phyloP scores from a whole-genome alignment of 30 jellyfish, hydroid and myxozoan species.

The Pelagia noctiluca region DNA sequence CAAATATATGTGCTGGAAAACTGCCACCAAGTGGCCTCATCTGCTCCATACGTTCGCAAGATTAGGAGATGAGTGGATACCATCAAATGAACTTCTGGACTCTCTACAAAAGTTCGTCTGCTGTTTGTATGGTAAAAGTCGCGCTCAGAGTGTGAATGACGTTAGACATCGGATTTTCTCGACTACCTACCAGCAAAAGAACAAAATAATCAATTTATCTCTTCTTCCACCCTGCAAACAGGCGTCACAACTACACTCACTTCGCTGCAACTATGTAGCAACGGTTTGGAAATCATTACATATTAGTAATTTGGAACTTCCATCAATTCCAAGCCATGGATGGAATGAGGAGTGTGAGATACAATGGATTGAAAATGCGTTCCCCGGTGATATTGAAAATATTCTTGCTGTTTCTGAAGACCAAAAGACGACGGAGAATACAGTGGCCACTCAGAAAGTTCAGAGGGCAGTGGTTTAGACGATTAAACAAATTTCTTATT shows the following conservation, averaged over 20 bases:
- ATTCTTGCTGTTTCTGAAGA: neutral
- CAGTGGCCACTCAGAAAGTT: neutral
- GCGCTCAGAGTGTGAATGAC: neutral
- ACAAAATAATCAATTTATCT: conserved; percentile 18
- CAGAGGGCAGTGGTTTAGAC: neutral
- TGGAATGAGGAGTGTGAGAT: conserved; percentile 7
- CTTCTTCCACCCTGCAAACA: conserved; percentile 36
- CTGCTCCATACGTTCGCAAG: neutral
- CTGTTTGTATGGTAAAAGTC: conserved; percentile 2
- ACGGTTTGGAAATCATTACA: conserved; percentile 3
- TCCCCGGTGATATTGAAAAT: neutral
- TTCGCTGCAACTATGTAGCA: conserved; percentile 21
- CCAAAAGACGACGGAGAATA: neutral
- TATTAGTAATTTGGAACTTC: neutral
- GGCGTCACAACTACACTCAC: conserved; percentile 21
- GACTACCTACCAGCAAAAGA: conserved; percentile 1
- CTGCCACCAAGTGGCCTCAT: neutral
- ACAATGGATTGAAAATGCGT: neutral
- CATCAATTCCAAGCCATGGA: neutral
- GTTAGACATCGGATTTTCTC: neutral
- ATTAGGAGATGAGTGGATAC: conserved; percentile 10
- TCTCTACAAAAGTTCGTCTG: neutral
- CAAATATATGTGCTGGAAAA: neutral
- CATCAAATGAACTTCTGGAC: neutral
- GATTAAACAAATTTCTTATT: neutral